A percentile compares a stretch with the other conserved stretches of the same genome.
phyloP scores from a whole-genome alignment of 2,113 vertebrate species.

The Pelusios castaneus region DNA sequence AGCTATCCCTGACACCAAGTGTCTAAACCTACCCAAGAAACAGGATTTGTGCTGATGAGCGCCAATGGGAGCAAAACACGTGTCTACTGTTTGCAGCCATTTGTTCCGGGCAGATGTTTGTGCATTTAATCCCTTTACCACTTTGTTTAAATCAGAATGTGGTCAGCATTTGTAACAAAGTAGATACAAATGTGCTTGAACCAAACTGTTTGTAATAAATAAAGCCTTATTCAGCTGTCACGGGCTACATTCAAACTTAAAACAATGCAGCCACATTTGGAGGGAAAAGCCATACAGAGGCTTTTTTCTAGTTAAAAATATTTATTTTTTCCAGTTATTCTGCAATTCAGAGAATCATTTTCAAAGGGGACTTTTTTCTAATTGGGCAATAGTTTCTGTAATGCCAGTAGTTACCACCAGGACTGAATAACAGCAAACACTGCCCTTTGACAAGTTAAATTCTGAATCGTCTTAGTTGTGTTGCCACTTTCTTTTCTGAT shows the following conservation, averaged over 20 bases:
- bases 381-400: slow-evolving; percentile 13
- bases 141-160: not conserved
- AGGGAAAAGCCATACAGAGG: not conserved
- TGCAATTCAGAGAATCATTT: accelerated
- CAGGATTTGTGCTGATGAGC: not conserved
- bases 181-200: not conserved
- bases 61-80: not conserved
- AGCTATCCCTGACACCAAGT: not conserved
- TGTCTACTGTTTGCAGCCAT: not conserved
- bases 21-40: slow-evolving; percentile 11
- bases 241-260: not conserved
- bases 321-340: not conserved
- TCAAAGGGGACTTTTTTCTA: not conserved
- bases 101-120: not conserved
- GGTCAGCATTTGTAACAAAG: not conserved
- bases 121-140: not conserved
- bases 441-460: slow-evolving; percentile 56
- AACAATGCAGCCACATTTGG: not conserved
- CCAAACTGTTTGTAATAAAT: slow-evolving; percentile 11
- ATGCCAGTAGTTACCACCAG: not conserved
- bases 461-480: slow-evolving; percentile 26
- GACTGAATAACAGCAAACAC: slow-evolving; percentile 17
- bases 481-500: slow-evolving; percentile 65
- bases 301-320: not conserved
- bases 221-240: not conserved